Percentiles rank a stretch among this genome's conserved stretches.
phyloP scores from a whole-genome alignment of 2,888 invertebrate genomes.

The Eupithecia subumbrata region DNA sequence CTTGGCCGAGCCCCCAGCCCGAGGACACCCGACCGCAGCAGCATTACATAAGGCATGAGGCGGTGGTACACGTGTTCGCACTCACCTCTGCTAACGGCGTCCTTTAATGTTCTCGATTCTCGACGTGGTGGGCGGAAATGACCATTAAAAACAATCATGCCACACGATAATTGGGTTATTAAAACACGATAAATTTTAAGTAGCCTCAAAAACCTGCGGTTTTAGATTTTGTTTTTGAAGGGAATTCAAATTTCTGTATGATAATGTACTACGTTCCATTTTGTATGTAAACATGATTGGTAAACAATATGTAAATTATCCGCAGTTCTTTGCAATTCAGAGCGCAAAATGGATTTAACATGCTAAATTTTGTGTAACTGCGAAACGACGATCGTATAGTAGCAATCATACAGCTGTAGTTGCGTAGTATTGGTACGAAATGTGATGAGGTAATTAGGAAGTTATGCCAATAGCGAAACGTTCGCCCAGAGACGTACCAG shows the following conservation, averaged over 20 bases:
- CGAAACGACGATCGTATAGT: conserved; percentile 16
- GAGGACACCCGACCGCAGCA: conserved; percentile 69
- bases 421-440: conserved; percentile 31
- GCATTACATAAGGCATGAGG: conserved; percentile 64
- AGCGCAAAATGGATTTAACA: conserved; percentile 23
- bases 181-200: conserved; percentile 21
- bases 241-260: neutral
- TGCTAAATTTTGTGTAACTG: conserved; percentile 20
- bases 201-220: conserved; percentile 1
- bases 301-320: conserved; percentile 27
- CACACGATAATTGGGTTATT: conserved; percentile 18
- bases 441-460: conserved; percentile 59
- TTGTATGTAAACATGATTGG: conserved; percentile 10
- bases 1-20: conserved; percentile 74
- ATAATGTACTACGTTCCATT: neutral
- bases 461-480: conserved; percentile 60
- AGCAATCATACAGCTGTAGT: conserved; percentile 19
- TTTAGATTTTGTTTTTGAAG: neutral
- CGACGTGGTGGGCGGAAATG: conserved; percentile 8
- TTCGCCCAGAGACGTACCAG: conserved; percentile 47
- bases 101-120: conserved; percentile 29
- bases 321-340: conserved; percentile 16
- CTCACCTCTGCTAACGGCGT: conserved; percentile 31
- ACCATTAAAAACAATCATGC: conserved; percentile 20
- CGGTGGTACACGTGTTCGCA: conserved; percentile 35